Conservation (phyloP, 1,140 invertebrate genomes). For the Drosophila triauraria region DNA sequence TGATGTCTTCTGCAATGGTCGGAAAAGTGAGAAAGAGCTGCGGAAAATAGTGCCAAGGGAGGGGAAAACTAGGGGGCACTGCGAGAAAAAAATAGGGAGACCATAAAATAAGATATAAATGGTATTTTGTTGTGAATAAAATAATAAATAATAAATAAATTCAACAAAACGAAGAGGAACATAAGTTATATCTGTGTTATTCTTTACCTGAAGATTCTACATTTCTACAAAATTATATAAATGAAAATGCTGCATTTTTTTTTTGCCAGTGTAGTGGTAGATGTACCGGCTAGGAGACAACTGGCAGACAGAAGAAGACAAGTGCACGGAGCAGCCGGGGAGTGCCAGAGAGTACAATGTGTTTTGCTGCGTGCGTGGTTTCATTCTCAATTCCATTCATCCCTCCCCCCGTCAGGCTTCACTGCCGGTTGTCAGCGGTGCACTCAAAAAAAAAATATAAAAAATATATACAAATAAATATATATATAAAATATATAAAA, state of each 20-base stretch:
- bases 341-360: slow-evolving; percentile 24
- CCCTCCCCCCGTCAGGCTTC: not conserved
- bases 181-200: no score
- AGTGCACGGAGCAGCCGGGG: slow-evolving; percentile 14
- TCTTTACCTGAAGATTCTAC: no score
- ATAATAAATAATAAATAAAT: not conserved
- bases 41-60: not conserved
- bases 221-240: no score
- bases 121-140: not conserved
- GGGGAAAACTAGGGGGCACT: not conserved
- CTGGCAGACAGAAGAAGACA: slow-evolving; percentile 31
- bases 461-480: no score
- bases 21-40: slow-evolving; percentile 17
- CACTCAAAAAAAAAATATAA: slow-evolving; percentile 2
- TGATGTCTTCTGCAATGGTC: slow-evolving; percentile 32
- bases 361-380: slow-evolving; percentile 50
- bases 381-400: slow-evolving; percentile 44
- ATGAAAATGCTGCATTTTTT: not conserved
- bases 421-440: slow-evolving; percentile 3
- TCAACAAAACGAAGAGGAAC: no score
- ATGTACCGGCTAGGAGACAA: slow-evolving; percentile 11
- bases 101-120: not conserved
- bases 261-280: slow-evolving; percentile 1
- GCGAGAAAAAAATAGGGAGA: not conserved
- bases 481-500: no score